phyloP scores from a whole-genome alignment of 2,113 vertebrate species.

The Paramisgurnus dabryanus region DNA sequence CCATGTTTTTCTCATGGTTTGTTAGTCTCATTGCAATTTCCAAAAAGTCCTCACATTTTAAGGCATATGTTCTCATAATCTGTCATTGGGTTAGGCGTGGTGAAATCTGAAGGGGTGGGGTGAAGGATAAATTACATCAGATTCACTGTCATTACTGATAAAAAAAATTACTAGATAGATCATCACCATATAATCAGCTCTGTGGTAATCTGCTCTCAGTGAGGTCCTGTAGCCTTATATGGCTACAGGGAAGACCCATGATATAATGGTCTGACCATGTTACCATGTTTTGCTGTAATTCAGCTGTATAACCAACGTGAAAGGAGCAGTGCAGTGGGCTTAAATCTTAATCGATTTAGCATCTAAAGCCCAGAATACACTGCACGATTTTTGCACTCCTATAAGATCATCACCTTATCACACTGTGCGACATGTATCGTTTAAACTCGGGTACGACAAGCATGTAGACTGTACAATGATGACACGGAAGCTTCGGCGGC shows the following conservation, averaged over 20 bases:
- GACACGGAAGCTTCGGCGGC: no score
- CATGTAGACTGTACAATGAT: no score
- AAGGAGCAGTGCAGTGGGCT: no score
- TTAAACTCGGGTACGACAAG: no score
- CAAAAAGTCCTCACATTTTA: neutral
- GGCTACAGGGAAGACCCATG: neutral
- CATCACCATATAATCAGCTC: conserved; percentile 9
- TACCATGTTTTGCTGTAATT: neutral
- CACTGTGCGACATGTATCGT: no score
- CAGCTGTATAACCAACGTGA: neutral
- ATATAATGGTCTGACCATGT: neutral
- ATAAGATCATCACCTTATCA: no score
- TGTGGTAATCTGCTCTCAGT: conserved; percentile 5
- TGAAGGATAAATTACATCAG: neutral
- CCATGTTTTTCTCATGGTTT: no score
- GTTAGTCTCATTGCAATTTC: no score
- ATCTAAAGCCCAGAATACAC: no score
- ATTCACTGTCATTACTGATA: conserved; percentile 27
- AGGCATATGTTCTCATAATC: neutral
- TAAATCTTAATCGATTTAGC: no score
- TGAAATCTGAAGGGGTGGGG: conserved; percentile 20
- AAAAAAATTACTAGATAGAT: neutral
- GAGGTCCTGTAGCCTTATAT: neutral
- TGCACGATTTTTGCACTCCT: no score
- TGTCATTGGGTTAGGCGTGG: conserved; percentile 6